A percentile compares a stretch with the other conserved stretches of the same genome.
Conservation (phyloP, 2,797 vertebrate species). For the Furcifer pardalis region DNA sequence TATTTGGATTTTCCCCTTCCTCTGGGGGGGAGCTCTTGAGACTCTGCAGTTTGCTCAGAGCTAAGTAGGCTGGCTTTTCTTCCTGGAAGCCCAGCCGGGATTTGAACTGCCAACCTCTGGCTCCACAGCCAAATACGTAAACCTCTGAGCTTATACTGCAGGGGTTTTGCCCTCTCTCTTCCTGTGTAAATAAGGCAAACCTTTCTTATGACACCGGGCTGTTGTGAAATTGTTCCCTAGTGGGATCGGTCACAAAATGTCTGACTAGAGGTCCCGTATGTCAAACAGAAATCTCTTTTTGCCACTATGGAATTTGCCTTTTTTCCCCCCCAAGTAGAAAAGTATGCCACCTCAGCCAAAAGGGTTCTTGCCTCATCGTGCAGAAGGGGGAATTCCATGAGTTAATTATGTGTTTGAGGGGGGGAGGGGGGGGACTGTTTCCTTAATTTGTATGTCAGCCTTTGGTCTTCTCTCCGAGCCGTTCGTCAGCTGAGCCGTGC, state of each 20-base stretch:
- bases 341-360: background rate
- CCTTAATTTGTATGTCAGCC: background rate
- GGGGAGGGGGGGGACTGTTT: background rate
- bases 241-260: background rate
- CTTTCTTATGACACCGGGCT: background rate
- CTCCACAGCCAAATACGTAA: no score
- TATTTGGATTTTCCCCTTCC: no score
- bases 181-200: background rate
- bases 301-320: background rate
- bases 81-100: no score
- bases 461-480: background rate
- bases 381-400: conserved; percentile 2
- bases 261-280: background rate
- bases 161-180: background rate
- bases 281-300: background rate
- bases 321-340: background rate
- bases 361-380: background rate
- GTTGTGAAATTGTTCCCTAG: background rate
- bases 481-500: background rate
- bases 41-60: no score
- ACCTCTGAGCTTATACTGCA: no score
- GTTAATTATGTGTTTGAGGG: background rate
- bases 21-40: no score
- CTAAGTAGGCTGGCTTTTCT: no score
- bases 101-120: no score